These are phyloP conservation scores for Oreohelix idahoensis DNA, from an alignment of 1,140 invertebrate genomes.

Conservation along the genomic window DNA sequence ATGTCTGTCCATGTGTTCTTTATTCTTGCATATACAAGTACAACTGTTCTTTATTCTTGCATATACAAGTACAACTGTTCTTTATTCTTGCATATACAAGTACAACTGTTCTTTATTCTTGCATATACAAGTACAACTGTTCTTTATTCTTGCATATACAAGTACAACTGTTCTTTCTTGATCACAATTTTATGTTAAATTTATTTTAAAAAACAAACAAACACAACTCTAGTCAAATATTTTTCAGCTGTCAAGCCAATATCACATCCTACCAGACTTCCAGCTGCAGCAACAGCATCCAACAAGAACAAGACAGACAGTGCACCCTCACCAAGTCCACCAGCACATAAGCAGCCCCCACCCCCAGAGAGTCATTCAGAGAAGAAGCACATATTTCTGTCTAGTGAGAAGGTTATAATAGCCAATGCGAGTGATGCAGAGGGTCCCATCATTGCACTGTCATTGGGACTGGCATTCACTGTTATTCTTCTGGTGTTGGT, in stretches of 20 bases:
- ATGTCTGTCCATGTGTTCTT: too few relatives aligned
- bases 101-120: too few relatives aligned
- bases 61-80: too few relatives aligned
- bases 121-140: too few relatives aligned
- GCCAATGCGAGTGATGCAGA: constrained; percentile 55
- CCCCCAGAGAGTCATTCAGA: neutral
- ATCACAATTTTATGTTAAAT: too few relatives aligned
- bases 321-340: neutral
- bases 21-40: too few relatives aligned
- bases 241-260: neutral
- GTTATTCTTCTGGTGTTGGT: constrained; percentile 84
- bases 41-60: too few relatives aligned
- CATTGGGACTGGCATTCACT: constrained; percentile 82
- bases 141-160: too few relatives aligned
- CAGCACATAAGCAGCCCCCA: neutral
- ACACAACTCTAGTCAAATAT: too few relatives aligned
- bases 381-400: constrained; percentile 39
- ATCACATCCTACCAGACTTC: neutral
- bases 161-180: too few relatives aligned
- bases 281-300: neutral
- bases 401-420: constrained; percentile 54
- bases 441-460: constrained; percentile 88
- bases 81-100: too few relatives aligned
- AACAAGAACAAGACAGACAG: neutral
- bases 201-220: too few relatives aligned